Evolutionary conservation across 37 sponge, comb jelly and placozoan species (phyloP), one percentile per base, ranked within the genome.

Genomic region (Crambe crambe): DNA sequence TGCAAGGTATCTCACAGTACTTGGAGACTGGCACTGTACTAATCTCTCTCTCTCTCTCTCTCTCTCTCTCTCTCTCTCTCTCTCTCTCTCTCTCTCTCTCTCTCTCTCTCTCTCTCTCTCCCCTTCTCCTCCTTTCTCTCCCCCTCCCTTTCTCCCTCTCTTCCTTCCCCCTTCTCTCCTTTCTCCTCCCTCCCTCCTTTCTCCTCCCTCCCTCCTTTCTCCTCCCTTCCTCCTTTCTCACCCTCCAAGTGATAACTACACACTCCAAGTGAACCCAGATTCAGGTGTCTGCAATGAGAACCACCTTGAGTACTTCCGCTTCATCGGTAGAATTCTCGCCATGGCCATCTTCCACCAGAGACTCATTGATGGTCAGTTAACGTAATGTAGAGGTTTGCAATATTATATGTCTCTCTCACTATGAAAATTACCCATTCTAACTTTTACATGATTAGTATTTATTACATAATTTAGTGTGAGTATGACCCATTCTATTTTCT

Each of bases 261-360:
- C 97, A 12, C 91, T 99, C 2, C 99, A 99, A 75, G 86, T 99
- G 38, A 99, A 96, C 78, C 99, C 99, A 4, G 96, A 94, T 42
- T 99, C 99, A 59, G 99, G 95, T 31, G 23, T 92, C 21, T 89
- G 81, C 64, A 96, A 99, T 70, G 93, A 96, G 76, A 34, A 96
- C 23, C 99, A 99, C 42, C 74, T 96, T 60, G 76, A 85, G 40
- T 96, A 96, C 72, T 96, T 99, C 83, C 59, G 81, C 43, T 99
- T 99, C 76, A 90, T 90, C 51, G 99, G 97, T 25, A 72, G 97
- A 27, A 90, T 99, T n/a, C 89, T 95, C 70, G 99, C 84, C 23
- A 94, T 99, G 97, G 99, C 99, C 39, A 85, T 99, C 31, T 99
- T 90, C 79, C 95, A 99, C 71, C 85, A 90, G 78, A 99, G 91